Conservation (phyloP, 2,113 vertebrate genomes). For the Triplophysa siluroides region DNA sequence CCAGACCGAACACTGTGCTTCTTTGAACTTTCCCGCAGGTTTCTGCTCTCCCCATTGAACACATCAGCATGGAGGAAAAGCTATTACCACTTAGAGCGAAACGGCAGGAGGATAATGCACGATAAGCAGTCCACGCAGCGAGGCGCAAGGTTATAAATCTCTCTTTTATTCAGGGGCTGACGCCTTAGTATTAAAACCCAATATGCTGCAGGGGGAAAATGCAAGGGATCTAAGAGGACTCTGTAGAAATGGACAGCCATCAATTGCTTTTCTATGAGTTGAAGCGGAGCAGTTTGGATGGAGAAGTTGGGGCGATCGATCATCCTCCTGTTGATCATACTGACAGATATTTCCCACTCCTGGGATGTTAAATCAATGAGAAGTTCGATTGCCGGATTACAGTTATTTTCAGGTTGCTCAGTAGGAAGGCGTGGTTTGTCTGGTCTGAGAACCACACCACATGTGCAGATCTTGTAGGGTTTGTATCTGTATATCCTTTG, state of each 20-base stretch:
- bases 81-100: slow-evolving; percentile 45
- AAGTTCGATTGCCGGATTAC: slow-evolving; percentile 17
- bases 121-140: slow-evolving; percentile 5
- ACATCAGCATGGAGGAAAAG: slow-evolving; percentile 31
- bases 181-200: slow-evolving; percentile 18
- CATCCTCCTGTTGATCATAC: slow-evolving; percentile 23
- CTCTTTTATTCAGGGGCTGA: slow-evolving; percentile 38
- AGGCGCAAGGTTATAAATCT: slow-evolving; percentile 46
- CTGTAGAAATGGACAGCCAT: neutral
- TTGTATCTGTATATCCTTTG: slow-evolving; percentile 21
- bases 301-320: slow-evolving; percentile 6
- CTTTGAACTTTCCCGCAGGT: slow-evolving; percentile 10
- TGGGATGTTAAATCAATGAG: neutral
- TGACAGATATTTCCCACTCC: slow-evolving; percentile 20
- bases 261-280: slow-evolving; percentile 19
- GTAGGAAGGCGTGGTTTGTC: neutral
- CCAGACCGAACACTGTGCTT: slow-evolving; percentile 20
- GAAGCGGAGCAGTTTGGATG: slow-evolving; percentile 2
- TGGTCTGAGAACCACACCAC: slow-evolving; percentile 4
- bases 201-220: neutral
- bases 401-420: neutral
- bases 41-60: slow-evolving; percentile 43
- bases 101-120: neutral
- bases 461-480: slow-evolving; percentile 8
- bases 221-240: slow-evolving; percentile 1